phyloP scores from a whole-genome alignment of 2,888 invertebrate genomes.

The Cosmopolites sordidus region DNA sequence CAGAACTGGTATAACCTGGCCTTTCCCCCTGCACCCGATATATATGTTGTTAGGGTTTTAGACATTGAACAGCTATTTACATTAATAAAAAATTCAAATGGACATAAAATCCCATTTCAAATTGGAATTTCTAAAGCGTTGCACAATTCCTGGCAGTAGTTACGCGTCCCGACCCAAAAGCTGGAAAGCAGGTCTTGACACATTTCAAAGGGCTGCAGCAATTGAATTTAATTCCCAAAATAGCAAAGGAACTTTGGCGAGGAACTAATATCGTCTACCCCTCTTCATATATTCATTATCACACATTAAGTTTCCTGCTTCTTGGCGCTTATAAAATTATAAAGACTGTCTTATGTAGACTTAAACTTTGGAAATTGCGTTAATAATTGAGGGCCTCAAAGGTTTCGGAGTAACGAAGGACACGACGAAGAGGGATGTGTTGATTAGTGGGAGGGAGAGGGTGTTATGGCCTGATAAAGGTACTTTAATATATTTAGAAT shows the following conservation, averaged over 20 bases:
- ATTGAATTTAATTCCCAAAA: conserved; percentile 46
- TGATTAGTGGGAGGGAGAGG: too few species aligned
- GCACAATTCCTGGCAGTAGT: too few species aligned
- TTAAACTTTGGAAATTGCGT: conserved; percentile 23
- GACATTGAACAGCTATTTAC: too few species aligned
- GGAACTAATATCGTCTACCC: conserved; percentile 40
- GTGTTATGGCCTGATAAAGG: too few species aligned
- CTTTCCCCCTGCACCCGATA: too few species aligned
- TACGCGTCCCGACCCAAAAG: not conserved
- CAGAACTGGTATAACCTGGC: too few species aligned
- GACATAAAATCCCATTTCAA: too few species aligned
- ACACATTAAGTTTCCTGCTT: conserved; percentile 41
- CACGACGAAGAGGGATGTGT: not conserved
- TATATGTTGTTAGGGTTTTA: too few species aligned
- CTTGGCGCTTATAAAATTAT: conserved; percentile 38
- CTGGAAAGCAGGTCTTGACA: conserved; percentile 8
- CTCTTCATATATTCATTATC: conserved; percentile 47
- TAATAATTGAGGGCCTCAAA: conserved; percentile 25
- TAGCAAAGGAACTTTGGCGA: conserved; percentile 41
- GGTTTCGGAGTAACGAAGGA: not conserved
- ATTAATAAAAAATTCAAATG: too few species aligned
- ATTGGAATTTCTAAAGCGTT: too few species aligned
- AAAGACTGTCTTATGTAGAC: conserved; percentile 27
- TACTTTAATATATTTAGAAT: too few species aligned
- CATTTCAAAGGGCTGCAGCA: conserved; percentile 45